A percentile compares a stretch with the other conserved stretches of the same genome.
phyloP scores from a whole-genome alignment of 2,113 vertebrate genomes.

The Felis catus region F.catus_Fca126_mat1.0 CM031419.1:86501501-86502000 shows the following conservation, averaged over 20 bases:
- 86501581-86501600: neutral
- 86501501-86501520: neutral
- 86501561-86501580: neutral
- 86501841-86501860: conserved; percentile 13
- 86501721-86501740: neutral
- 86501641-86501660: conserved; percentile 4
- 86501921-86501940: neutral
- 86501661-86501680: neutral
- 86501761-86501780: neutral
- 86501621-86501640: neutral
- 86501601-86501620: neutral
- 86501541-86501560: neutral
- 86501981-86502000: neutral
- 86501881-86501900: neutral
- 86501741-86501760: neutral
- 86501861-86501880: neutral
- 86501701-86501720: neutral
- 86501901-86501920: neutral
- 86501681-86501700: neutral
- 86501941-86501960: neutral
- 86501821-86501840: neutral
- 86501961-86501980: neutral
- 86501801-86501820: neutral
- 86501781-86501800: neutral
- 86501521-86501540: neutral